These are phyloP conservation scores for Magallana angulata DNA, from an alignment of 1,140 invertebrate genomes.

Conservation along the genomic window DNA sequence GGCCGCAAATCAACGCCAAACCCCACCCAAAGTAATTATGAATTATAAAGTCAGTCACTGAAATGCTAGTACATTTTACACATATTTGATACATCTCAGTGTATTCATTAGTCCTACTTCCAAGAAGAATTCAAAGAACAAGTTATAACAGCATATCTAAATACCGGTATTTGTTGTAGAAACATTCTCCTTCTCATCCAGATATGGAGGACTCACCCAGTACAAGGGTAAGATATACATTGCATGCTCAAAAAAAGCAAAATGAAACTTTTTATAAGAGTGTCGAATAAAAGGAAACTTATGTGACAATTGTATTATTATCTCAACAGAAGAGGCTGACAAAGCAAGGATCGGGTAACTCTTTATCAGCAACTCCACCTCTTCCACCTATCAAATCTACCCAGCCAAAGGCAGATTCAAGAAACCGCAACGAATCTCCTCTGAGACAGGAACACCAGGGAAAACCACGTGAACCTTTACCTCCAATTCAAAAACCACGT, in stretches of 20 bases:
- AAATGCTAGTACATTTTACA: too few species aligned
- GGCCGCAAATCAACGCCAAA: constrained; percentile 5
- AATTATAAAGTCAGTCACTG: not conserved
- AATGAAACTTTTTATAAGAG: too few species aligned
- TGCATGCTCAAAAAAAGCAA: too few species aligned
- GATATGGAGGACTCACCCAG: constrained; percentile 47
- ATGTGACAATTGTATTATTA: not conserved
- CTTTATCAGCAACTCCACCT: constrained; percentile 51
- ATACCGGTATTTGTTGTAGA: not conserved
- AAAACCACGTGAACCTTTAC: constrained; percentile 44
- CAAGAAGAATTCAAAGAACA: too few species aligned
- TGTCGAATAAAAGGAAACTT: too few species aligned
- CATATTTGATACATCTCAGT: too few species aligned
- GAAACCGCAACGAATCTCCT: constrained; percentile 42
- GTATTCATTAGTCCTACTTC: too few species aligned
- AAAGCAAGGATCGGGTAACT: constrained; percentile 47
- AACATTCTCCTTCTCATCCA: constrained; percentile 14
- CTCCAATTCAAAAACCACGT: constrained; percentile 46
- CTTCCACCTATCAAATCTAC: constrained; percentile 51
- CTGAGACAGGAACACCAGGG: constrained; percentile 32
- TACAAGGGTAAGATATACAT: constrained; percentile 17
- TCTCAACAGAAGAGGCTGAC: constrained; percentile 16
- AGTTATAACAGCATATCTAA: too few species aligned
- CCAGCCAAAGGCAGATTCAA: constrained; percentile 33
- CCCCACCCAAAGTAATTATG: constrained; percentile 20